Percentiles rank a stretch among this genome's conserved stretches.
Evolutionary conservation across 1,140 invertebrate genomes (phyloP).

Genomic region (Watersipora subatra): DNA sequence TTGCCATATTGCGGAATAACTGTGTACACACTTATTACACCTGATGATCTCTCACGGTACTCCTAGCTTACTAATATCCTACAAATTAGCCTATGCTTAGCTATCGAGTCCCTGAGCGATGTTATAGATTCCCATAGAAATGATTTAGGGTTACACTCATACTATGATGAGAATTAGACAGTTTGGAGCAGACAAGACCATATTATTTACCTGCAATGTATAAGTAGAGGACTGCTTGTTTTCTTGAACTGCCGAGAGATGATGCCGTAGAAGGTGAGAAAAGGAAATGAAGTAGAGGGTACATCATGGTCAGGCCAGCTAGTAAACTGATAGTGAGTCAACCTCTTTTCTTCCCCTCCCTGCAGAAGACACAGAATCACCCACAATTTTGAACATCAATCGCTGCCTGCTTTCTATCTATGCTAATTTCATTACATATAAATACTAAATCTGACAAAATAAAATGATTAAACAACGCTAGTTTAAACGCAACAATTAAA

Average conservation of each 20-base stretch:
- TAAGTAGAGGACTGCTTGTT: conserved; percentile 7
- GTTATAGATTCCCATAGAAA: no score
- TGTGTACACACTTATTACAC: no score
- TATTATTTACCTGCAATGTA: conserved; percentile 15
- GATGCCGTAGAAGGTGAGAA: conserved; percentile 12
- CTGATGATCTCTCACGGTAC: no score
- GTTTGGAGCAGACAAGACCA: no score
- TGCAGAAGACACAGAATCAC: conserved; percentile 4
- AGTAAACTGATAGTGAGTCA: conserved; percentile 16
- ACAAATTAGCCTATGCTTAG: no score
- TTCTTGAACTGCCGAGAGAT: conserved; percentile 6
- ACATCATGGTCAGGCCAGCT: conserved; percentile 19
- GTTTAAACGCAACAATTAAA: not conserved
- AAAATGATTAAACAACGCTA: not conserved
- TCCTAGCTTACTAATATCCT: no score
- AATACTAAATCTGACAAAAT: not conserved
- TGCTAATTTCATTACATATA: not conserved
- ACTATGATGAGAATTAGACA: no score
- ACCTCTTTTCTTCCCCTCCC: conserved; percentile 4
- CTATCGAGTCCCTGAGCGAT: no score
- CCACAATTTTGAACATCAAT: not conserved
- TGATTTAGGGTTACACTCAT: no score
- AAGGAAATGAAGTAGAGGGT: conserved; percentile 9
- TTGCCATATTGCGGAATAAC: no score
- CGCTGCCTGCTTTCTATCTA: not conserved